Base-by-base conservation (phyloP, 2,797 vertebrate species). In the Antennarius maculatus region DNA sequence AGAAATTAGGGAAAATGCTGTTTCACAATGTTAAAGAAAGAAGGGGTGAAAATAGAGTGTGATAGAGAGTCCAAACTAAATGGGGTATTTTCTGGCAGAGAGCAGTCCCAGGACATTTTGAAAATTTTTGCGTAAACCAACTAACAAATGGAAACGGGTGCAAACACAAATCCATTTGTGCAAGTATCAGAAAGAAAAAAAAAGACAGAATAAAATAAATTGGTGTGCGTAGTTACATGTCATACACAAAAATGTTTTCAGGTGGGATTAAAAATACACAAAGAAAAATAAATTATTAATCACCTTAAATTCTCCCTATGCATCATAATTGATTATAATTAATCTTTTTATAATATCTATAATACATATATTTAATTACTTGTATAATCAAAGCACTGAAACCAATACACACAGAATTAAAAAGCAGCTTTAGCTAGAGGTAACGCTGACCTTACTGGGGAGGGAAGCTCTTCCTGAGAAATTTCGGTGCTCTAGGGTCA, bases 401-500 rank as follows among this genome's bases (percentile, higher is more conserved):
- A 53, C 6, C 27, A 18, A 17, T 60, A 57, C 58, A 23, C 2
- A 17, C 39, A 42, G 69, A 61, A 62, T 63, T 13, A 61, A 13
- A 45, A 52, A 71, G 71, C 23, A 55, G 47, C 54, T 58, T 58
- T 43, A 28, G 51, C 17, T 6, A 11, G 34, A 71, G 41, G 60
- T 18, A 58, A 50, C 45, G 48, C 28, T 34, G 51, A 47, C 63
- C 61, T 16, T 28, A 39, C 29, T 27, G 8, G 7, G 43, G 54
- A 51, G 28, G 29, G 61, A 11, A 39, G 37, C 37, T 39, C 31
- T 8, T 34, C 31, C 31, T 34, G 31, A 34, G 31, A 34, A 34
- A 34, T 8, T 39, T 39, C 34, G 7, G 69, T 66, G 74, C 51
- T 80, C 78, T 67, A 37, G 52, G 86, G 83, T 83, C 77, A 87